phyloP scores from a whole-genome alignment of 2,113 vertebrate genomes.

The Cyanoliseus patagonus region DNA sequence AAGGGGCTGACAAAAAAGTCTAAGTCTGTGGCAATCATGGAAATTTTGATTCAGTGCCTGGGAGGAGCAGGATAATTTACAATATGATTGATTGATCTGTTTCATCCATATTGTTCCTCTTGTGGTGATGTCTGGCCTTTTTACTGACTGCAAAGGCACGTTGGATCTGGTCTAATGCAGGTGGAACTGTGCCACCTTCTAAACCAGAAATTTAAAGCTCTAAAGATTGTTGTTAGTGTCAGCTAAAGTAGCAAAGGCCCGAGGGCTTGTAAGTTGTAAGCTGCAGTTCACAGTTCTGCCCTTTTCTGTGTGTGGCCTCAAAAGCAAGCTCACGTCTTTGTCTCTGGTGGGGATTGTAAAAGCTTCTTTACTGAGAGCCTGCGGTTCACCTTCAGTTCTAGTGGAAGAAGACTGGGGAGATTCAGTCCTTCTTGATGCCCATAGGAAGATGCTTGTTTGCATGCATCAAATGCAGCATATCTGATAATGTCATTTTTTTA shows the following conservation, averaged over 20 bases:
- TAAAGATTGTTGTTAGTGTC: background rate
- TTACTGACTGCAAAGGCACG: background rate
- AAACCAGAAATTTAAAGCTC: background rate
- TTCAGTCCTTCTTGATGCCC: background rate
- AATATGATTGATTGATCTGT: background rate
- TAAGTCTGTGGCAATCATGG: background rate
- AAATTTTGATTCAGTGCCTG: slow-evolving; percentile 5
- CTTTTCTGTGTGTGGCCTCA: background rate
- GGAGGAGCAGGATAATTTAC: background rate
- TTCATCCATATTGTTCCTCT: background rate
- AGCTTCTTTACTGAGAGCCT: background rate
- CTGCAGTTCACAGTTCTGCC: background rate
- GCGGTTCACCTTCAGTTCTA: background rate
- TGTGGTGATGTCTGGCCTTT: background rate
- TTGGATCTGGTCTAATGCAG: background rate
- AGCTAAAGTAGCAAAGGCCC: background rate
- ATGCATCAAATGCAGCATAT: background rate
- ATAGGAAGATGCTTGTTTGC: background rate
- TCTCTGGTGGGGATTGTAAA: background rate
- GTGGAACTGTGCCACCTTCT: slow-evolving; percentile 1
- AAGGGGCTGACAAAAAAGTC: background rate
- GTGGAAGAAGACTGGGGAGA: background rate
- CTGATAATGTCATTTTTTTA: background rate
- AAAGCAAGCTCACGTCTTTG: background rate
- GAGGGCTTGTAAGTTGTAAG: background rate